phyloP scores from a whole-genome alignment of 2,888 invertebrate genomes.

The Pimpla rufipes region DNA sequence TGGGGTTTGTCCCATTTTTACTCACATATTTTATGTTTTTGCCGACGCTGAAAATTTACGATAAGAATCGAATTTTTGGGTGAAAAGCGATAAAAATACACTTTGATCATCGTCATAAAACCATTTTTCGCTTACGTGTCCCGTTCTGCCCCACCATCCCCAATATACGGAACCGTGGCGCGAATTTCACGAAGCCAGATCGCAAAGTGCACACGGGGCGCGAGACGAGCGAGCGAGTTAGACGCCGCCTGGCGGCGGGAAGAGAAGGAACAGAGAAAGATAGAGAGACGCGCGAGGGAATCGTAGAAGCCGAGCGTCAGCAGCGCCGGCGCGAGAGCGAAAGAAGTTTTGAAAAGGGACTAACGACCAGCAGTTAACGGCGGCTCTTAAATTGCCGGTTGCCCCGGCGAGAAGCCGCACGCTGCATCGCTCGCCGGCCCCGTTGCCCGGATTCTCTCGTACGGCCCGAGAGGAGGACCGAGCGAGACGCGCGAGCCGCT shows the following conservation, averaged over 20 bases:
- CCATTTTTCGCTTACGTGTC: too few species aligned
- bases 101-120: too few species aligned
- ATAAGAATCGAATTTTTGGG: too few species aligned
- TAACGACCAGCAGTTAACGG: constrained; percentile 86
- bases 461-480: constrained; percentile 8
- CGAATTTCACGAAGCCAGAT: constrained; percentile 58
- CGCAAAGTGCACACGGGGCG: constrained; percentile 23
- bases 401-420: constrained; percentile 77
- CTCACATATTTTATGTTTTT: too few species aligned
- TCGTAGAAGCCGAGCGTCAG: constrained; percentile 58
- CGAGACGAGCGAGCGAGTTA: constrained; percentile 33
- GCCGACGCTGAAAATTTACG: too few species aligned
- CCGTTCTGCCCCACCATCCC: too few species aligned
- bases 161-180: constrained; percentile 61
- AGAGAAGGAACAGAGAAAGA: constrained; percentile 43
- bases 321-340: constrained; percentile 73
- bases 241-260: too few species aligned
- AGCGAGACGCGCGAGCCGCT: constrained; percentile 50
- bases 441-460: constrained; percentile 21
- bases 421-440: constrained; percentile 69
- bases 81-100: too few species aligned
- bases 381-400: constrained; percentile 86
- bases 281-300: constrained; percentile 35
- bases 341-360: constrained; percentile 85
- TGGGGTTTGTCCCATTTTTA: too few species aligned